These are phyloP conservation scores for Heliconius charithonia DNA, from an alignment of 2,888 invertebrate genomes.

Conservation along the genomic window DNA sequence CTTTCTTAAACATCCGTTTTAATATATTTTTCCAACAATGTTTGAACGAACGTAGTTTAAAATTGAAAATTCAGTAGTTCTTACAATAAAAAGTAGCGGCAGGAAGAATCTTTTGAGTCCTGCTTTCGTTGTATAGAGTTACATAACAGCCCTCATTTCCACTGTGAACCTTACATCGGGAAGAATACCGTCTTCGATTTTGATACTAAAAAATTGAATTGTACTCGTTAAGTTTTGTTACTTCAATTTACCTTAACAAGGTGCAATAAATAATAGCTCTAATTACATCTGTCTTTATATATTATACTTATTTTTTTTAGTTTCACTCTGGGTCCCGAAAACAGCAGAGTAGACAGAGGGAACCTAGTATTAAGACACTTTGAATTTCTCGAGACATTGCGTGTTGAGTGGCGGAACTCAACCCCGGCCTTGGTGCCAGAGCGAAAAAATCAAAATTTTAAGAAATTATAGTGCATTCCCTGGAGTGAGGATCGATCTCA, in stretches of 20 bases:
- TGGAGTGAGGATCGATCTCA: no score
- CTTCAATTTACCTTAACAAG: not conserved
- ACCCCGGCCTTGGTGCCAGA: no score
- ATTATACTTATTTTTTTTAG: not conserved
- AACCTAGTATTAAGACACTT: no score
- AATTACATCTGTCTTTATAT: not conserved
- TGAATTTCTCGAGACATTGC: no score
- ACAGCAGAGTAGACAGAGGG: no score
- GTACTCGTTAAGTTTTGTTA: conserved; percentile 20
- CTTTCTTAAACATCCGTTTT: conserved; percentile 1
- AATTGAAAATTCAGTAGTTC: conserved; percentile 36
- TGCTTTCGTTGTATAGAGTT: conserved; percentile 35
- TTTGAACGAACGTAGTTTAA: conserved; percentile 31
- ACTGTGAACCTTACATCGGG: conserved; percentile 32
- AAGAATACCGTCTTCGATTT: conserved; percentile 33
- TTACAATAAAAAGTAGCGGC: conserved; percentile 36
- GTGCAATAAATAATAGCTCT: not conserved
- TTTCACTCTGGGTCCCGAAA: no score
- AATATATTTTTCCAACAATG: conserved; percentile 29
- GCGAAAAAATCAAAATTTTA: no score
- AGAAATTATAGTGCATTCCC: no score
- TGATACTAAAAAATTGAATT: conserved; percentile 29
- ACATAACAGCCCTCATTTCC: conserved; percentile 34
- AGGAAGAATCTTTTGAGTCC: conserved; percentile 36
- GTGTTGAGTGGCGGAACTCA: no score